Percentiles rank a stretch among this genome's conserved stretches.
phyloP scores from a whole-genome alignment of 2,113 vertebrate species.

The Nicator chloris region DNA sequence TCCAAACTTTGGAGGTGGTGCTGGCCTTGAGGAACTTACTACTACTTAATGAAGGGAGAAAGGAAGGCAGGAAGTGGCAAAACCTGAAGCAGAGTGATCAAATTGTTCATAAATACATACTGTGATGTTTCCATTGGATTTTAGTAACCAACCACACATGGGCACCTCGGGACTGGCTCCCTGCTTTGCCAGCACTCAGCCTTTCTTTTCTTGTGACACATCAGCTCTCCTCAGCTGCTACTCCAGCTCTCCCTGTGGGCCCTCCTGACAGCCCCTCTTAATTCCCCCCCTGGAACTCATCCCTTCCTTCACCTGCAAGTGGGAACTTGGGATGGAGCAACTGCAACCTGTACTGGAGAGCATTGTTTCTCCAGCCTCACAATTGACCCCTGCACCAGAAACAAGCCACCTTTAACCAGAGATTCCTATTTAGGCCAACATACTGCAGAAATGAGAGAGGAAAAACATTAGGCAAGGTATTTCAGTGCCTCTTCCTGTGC shows the following conservation, averaged over 20 bases:
- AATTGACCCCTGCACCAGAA: not conserved
- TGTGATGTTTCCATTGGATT: not conserved
- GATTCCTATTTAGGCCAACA: not conserved
- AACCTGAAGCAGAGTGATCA: not conserved
- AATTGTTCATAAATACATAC: not conserved
- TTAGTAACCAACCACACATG: not conserved
- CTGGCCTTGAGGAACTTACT: not conserved
- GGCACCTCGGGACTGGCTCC: not conserved
- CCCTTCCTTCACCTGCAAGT: not conserved
- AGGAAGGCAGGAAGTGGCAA: not conserved
- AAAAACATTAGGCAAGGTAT: not conserved
- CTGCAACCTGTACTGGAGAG: accelerated
- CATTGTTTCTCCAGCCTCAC: not conserved
- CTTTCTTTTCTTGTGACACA: not conserved
- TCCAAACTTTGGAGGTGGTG: not conserved
- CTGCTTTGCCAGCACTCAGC: not conserved
- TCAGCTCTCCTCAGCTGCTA: not conserved
- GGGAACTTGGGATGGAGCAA: not conserved
- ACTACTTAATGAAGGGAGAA: not conserved
- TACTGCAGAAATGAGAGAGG: not conserved
- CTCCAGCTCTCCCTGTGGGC: not conserved
- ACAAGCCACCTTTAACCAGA: not conserved
- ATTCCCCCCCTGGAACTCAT: not conserved
- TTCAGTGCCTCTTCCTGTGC: not conserved
- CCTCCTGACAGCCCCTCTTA: not conserved